Base-by-base conservation (phyloP, 2,113 vertebrate genomes). In the Paramormyrops kingsleyae region DNA sequence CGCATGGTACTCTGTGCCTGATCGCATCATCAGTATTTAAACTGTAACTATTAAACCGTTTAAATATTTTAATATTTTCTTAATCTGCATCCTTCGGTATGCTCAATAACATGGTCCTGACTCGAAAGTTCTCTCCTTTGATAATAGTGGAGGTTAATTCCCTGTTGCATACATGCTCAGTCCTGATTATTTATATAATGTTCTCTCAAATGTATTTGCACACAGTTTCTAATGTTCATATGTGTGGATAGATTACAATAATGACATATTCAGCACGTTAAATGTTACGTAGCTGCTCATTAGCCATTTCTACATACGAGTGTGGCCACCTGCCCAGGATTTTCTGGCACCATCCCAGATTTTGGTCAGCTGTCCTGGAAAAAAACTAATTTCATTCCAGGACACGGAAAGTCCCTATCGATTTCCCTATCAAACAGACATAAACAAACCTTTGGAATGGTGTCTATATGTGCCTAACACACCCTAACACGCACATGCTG, bases 1-100 rank as follows among this genome's bases (percentile, higher is more conserved):
- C 6, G 56, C 56, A 24, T 46, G 56, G 21, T 59, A 24, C 56
- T 59, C 19, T 24, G 53, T 24, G 52, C 83, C 74, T 47, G 49
- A 24, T 89, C 50, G 8, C 77, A 89, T n/a, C 31, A 83, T 56
- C 88, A 56, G 9, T 53, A 44, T 89, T 53, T 83, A 50, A 89
- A 50, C 47, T 89, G 70, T 13, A 39, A 39, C 46, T 50, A 50
- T 12, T 12, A 49, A 49, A 49, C 88, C 56, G 17, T 83, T 35
- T 89, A 21, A 13, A 49, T 44, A 88, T 19, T 42, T 89, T 12
- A n/a, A 50, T n/a, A 47, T n/a, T 35, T n/a, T 83, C 1, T 53
- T 27, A n/a, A 83, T 80, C 35, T 35, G 70, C 42, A 27, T 83
- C 46, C 24, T 49, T 15, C 15, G 27, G 5, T 31, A 27, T 70